These are phyloP conservation scores for Varanus komodoensis DNA, from an alignment of 2,113 vertebrate species.

Conservation along the genomic window DNA sequence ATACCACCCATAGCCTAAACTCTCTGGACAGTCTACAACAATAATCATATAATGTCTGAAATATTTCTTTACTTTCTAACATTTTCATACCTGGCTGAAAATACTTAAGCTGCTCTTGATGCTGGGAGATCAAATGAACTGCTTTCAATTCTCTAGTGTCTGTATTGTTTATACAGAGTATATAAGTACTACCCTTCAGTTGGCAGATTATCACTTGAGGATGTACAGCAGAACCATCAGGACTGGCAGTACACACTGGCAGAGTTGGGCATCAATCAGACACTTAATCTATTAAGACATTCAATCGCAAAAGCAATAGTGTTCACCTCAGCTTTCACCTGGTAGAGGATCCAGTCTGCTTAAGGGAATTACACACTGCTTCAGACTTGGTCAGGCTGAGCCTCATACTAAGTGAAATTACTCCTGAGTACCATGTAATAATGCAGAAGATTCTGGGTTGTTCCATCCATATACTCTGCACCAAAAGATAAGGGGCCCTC, in stretches of 20 bases:
- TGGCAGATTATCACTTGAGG: conserved; percentile 53
- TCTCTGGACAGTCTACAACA: too few species aligned
- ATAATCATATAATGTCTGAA: not conserved
- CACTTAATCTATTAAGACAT: not conserved
- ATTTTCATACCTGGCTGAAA: conserved; percentile 61
- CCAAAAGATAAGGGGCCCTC: not conserved
- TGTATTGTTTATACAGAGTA: conserved; percentile 59
- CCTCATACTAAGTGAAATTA: not conserved
- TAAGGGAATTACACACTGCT: not conserved
- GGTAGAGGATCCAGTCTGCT: not conserved
- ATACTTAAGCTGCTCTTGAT: conserved; percentile 45
- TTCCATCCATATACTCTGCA: not conserved
- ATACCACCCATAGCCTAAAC: too few species aligned
- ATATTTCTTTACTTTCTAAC: not conserved
- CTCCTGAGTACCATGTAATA: not conserved
- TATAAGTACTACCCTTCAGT: conserved; percentile 60
- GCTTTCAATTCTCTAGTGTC: conserved; percentile 57
- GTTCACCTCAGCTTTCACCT: not conserved
- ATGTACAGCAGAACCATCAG: not conserved
- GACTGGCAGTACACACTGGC: not conserved
- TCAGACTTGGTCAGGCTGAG: not conserved
- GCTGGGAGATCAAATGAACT: conserved; percentile 57
- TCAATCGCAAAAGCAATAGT: not conserved
- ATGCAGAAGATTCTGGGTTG: not conserved
- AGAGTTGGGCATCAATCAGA: not conserved